A percentile compares a stretch with the other conserved stretches of the same genome.
Conservation (phyloP, 2,113 vertebrate species). For the Telmatochromis bifrenatus region DNA sequence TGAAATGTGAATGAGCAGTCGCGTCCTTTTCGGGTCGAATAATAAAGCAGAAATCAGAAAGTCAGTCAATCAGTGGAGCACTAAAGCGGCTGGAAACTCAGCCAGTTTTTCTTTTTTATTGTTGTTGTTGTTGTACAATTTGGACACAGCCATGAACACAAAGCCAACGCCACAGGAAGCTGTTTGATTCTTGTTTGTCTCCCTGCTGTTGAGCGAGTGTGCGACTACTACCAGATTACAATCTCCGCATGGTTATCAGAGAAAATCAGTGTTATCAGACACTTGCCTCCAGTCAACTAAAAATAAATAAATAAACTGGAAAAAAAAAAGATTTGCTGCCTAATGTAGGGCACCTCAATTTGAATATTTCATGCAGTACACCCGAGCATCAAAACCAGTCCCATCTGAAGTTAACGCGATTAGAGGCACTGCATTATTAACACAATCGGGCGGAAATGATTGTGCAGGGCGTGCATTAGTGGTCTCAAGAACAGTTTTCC, state of each 20-base stretch:
- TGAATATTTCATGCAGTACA: conserved; percentile 48
- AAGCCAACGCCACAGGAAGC: not conserved
- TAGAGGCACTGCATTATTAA: conserved; percentile 30
- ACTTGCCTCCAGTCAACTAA: conserved; percentile 12
- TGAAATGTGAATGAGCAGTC: not conserved
- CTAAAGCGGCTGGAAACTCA: not conserved
- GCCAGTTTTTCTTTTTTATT: not conserved
- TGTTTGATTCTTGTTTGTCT: not conserved
- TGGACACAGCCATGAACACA: not conserved
- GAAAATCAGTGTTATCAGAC: not conserved
- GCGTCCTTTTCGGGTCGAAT: not conserved
- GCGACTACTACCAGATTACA: conserved; percentile 8
- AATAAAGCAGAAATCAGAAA: not conserved
- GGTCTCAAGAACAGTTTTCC: not conserved
- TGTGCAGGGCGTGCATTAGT: not conserved
- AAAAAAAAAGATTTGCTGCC: not conserved
- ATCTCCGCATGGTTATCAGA: conserved; percentile 20
- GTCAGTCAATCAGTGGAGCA: not conserved
- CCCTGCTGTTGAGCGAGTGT: not conserved
- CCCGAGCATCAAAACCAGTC: conserved; percentile 23
- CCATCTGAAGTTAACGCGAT: conserved; percentile 24
- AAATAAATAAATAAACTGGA: not conserved
- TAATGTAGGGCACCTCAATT: conserved; percentile 48
- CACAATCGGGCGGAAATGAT: not conserved
- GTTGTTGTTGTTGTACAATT: not conserved